phyloP scores from a whole-genome alignment of 2,113 vertebrate genomes.

The Pionites leucogaster region DNA sequence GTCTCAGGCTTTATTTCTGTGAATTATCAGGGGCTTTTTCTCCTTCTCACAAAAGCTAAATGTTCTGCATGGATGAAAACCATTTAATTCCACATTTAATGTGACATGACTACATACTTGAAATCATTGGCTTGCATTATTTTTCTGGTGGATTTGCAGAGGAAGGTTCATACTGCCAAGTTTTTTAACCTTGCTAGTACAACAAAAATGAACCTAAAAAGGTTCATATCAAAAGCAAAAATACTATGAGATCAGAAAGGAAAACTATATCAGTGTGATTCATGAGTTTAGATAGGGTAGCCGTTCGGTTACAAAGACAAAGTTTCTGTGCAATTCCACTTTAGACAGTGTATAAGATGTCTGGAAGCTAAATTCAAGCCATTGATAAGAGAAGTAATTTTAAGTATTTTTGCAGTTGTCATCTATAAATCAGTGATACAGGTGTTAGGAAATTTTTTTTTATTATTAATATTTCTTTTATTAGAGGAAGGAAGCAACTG shows the following conservation, averaged over 20 bases:
- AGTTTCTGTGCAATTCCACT: background rate
- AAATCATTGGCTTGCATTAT: background rate
- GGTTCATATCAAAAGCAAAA: background rate
- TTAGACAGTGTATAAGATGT: background rate
- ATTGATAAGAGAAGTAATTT: background rate
- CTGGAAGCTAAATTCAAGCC: background rate
- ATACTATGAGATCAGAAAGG: background rate
- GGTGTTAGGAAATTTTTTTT: background rate
- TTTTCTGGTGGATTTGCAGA: slow-evolving; percentile 35
- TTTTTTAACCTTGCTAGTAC: background rate
- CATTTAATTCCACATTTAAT: slow-evolving; percentile 12
- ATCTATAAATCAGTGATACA: background rate
- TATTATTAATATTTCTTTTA: background rate
- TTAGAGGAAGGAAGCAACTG: background rate
- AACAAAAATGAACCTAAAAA: slow-evolving; percentile 31
- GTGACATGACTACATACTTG: background rate
- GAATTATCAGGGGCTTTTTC: background rate
- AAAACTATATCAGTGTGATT: rapidly evolving
- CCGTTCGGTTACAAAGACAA: background rate
- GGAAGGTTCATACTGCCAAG: background rate
- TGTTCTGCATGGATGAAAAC: slow-evolving; percentile 5
- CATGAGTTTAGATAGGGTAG: background rate
- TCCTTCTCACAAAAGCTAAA: background rate
- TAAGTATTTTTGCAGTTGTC: background rate
- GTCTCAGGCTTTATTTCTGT: slow-evolving; percentile 7